Base-by-base conservation (phyloP, 1,140 invertebrate species). In the Pogonomyrmex californicus region DNA sequence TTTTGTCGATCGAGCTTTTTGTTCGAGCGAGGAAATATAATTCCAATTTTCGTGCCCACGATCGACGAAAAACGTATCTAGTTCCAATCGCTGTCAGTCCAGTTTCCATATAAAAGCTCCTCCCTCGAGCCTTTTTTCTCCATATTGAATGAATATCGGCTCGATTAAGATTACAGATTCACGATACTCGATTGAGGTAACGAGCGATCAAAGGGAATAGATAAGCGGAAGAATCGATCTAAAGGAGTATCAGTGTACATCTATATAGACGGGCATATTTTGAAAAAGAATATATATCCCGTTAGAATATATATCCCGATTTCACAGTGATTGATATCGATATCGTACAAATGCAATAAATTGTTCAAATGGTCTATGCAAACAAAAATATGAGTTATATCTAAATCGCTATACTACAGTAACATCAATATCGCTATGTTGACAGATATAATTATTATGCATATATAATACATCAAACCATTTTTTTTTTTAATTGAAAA, bases 111-210 rank as follows among this genome's bases (percentile, higher is more conserved):
- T 73, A 54, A 83, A 60, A 83, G 68, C 68, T 60, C 23, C 23
- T 60, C 44, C 38, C 9, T 9, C 6, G 23, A 47, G 10, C 4
- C 38, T 62, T 30, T 47, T 62, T 60, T 47, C 17, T 38, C 54
- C n/a, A 23, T 30, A 75, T 75, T 60, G 54, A 41, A 83, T 82
- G 79, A 82, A 82, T 60, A 60, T 17, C 62, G 30, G 38, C 30
- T 49, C 68, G 54, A 56, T 73, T 60, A 83, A 83, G 54, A 83
- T 83, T 83, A 75, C 54, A 73, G 79, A 83, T 75, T 83, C 41
- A 38, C 79, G 56, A 75, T 75, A 75, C 68, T 44, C 41, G 66
- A 83, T 83, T 75, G 41, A 75, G 68, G 56, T 60, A 82, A 73
- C 78, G 30, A 79, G 33, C 36, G 65, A 81, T 81, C 78, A 81